A percentile compares a stretch with the other conserved stretches of the same genome.
phyloP scores from a whole-genome alignment of 2,888 invertebrate genomes.

The Aelia acuminata region DNA sequence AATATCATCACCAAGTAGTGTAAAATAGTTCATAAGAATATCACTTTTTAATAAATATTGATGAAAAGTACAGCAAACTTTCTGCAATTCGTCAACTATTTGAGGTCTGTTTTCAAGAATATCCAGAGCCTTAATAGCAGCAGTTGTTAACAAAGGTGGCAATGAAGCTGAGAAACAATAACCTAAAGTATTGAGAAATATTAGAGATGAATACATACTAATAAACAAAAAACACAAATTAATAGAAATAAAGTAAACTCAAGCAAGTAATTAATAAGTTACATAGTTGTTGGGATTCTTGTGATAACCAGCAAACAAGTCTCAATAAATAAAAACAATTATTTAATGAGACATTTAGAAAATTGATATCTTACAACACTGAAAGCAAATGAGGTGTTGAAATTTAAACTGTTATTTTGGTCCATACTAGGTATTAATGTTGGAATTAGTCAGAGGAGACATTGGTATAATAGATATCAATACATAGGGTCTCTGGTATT shows the following conservation, averaged over 20 bases:
- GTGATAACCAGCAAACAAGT: not conserved
- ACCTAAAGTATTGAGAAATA: slow-evolving; percentile 72
- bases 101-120: slow-evolving; percentile 79
- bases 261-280: not conserved
- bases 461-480: too few relatives aligned
- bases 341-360: too few relatives aligned
- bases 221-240: not conserved
- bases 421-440: too few relatives aligned
- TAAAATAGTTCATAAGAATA: slow-evolving; percentile 69
- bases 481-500: too few relatives aligned
- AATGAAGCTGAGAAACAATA: slow-evolving; percentile 98
- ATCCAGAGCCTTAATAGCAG: slow-evolving; percentile 85
- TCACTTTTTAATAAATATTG: slow-evolving; percentile 69
- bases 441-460: too few relatives aligned
- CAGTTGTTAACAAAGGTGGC: slow-evolving; percentile 92
- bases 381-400: too few relatives aligned
- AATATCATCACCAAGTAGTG: slow-evolving; percentile 74
- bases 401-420: too few relatives aligned
- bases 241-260: not conserved
- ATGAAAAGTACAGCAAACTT: slow-evolving; percentile 75
- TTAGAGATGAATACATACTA: not conserved
- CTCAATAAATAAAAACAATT: too few relatives aligned
- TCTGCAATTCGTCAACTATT: slow-evolving; percentile 76
- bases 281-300: not conserved
- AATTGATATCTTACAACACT: too few relatives aligned